phyloP scores from a whole-genome alignment of 2,888 invertebrate species.

The Mactromeris polynyma region DNA sequence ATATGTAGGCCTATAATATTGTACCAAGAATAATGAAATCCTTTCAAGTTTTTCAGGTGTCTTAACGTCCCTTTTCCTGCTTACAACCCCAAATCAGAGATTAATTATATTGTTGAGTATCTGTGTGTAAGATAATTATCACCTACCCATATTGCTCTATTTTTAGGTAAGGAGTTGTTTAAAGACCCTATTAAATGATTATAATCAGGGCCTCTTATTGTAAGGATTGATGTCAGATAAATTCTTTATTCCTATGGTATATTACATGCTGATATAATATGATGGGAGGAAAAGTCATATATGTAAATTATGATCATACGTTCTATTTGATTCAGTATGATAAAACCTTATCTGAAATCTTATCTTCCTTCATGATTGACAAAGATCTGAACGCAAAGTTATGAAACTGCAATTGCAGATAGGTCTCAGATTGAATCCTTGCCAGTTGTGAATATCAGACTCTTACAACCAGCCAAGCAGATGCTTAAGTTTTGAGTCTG shows the following conservation, averaged over 20 bases:
- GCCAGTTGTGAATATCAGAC: no score
- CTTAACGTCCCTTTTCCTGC: neutral
- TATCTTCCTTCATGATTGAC: no score
- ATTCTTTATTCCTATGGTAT: neutral
- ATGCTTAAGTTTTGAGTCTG: no score
- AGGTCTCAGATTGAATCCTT: no score
- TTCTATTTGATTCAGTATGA: no score
- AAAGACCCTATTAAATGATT: conserved; percentile 1
- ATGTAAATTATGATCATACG: no score
- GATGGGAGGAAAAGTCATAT: no score
- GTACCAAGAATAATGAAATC: neutral
- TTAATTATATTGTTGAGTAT: neutral
- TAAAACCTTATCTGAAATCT: no score
- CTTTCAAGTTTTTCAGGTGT: neutral
- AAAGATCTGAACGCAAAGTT: no score
- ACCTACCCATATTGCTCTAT: neutral
- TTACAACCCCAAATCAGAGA: neutral
- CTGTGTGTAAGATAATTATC: neutral
- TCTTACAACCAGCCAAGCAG: no score
- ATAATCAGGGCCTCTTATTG: neutral
- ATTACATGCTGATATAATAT: no score
- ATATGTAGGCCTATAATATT: neutral
- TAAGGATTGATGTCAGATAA: neutral
- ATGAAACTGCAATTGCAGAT: no score
- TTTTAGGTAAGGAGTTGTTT: neutral